A percentile compares a stretch with the other conserved stretches of the same genome.
phyloP scores from a whole-genome alignment of 2,797 vertebrate species.

The Spheniscus humboldti region DNA sequence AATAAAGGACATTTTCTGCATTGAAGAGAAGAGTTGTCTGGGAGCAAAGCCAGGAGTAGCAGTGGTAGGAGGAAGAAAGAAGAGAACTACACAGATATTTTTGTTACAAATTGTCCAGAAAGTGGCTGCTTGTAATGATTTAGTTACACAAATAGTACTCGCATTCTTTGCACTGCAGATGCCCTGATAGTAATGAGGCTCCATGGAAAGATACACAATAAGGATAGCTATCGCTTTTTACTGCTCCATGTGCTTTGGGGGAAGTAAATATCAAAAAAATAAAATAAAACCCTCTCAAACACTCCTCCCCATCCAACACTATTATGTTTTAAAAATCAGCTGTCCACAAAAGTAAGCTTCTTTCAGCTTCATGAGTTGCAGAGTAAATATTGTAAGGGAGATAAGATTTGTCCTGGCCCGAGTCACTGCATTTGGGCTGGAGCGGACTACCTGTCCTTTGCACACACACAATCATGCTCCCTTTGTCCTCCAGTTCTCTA shows the following conservation, averaged over 20 bases:
- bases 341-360: background rate
- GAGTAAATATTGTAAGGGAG: background rate
- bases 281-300: background rate
- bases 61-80: background rate
- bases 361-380: background rate
- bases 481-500: background rate
- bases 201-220: background rate
- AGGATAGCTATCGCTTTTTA: background rate
- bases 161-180: background rate
- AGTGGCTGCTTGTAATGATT: background rate
- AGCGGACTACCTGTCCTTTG: background rate
- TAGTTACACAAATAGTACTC: background rate
- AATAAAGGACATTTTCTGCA: background rate
- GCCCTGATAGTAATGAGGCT: background rate
- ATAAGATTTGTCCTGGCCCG: rapidly evolving
- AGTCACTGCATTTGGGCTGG: background rate
- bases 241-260: background rate
- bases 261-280: background rate
- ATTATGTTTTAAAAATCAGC: background rate
- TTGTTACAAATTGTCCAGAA: slow-evolving; percentile 27
- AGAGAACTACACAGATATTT: background rate
- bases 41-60: slow-evolving; percentile 24
- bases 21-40: background rate
- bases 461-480: rapidly evolving
- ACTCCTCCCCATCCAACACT: background rate